phyloP scores from a whole-genome alignment of 53 echinoderm and acorn worm genomes.

The Actinopyga echinites region DNA sequence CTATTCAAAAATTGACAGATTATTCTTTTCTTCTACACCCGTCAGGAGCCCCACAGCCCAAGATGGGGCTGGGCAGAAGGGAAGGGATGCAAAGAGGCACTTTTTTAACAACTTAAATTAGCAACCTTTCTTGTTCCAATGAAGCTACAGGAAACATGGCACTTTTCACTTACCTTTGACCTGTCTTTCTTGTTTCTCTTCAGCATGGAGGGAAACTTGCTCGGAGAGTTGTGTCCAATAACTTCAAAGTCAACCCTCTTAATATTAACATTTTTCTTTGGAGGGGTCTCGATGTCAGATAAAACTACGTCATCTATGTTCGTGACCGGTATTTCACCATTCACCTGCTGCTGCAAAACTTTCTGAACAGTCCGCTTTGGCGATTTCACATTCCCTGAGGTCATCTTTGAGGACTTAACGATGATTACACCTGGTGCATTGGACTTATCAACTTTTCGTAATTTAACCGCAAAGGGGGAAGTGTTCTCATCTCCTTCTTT shows the following conservation, averaged over 20 bases:
- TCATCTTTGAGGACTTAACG: conserved; percentile 7
- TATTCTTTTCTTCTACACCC: too few species aligned
- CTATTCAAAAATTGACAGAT: too few species aligned
- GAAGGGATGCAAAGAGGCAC: too few species aligned
- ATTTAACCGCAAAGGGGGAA: background rate
- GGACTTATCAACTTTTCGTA: conserved; percentile 31
- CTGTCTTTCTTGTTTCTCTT: conserved; percentile 7
- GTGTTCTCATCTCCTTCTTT: background rate
- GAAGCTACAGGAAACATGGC: too few species aligned
- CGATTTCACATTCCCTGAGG: background rate
- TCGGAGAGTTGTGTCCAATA: conserved; percentile 77
- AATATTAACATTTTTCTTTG: background rate
- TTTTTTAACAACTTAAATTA: too few species aligned
- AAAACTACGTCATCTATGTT: conserved; percentile 67
- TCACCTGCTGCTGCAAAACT: conserved; percentile 23
- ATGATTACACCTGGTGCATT: background rate
- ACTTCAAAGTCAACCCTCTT: conserved; percentile 68
- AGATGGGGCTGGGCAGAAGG: too few species aligned
- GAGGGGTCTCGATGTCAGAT: conserved; percentile 15
- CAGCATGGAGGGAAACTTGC: conserved; percentile 74
- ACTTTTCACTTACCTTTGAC: background rate
- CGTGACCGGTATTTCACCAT: conserved; percentile 55
- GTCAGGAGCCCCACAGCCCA: too few species aligned
- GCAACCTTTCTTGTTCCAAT: too few species aligned
- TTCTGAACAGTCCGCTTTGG: background rate